Base-by-base conservation (phyloP, 1,140 invertebrate genomes). In the Dolichoris vasculosae region DNA sequence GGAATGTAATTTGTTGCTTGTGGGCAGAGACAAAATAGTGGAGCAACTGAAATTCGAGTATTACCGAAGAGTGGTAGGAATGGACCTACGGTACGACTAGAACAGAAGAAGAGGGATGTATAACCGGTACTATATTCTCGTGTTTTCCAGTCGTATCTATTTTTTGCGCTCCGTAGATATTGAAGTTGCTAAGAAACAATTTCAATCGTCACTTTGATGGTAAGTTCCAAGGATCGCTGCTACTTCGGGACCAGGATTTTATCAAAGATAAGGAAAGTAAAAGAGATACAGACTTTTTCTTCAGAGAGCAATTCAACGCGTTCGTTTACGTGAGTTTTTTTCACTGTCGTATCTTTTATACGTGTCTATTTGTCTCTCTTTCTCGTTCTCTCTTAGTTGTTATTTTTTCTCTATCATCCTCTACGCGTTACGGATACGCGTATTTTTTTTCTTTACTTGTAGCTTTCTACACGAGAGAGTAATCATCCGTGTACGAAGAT, bases 191-290 rank as follows among this genome's bases (percentile, higher is more conserved):
- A 15, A 77, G 71, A 63, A 83, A 77, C 82, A 77, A 77, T 83
- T 83, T 83, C 82, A 83, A 83, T 83, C 73, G 71, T 77, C 43
- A 77, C 73, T 83, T 77, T 83, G 73, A 67, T 35, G 73, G 30
- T 17, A 9, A 2, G 26, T 30, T 20, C 48, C 9, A 13, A n/a
- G n/a, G 1, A 71, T 43, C 80, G 4, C 46, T 38, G 43, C 11
- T 30, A 73, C 73, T 73, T 48, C 80, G 11, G 35, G 35, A 9
- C 67, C 32, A 32, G 6, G 20, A 71, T 71, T 71, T 71, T 71
- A 40, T 71, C 4, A 71, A 9, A 8, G 7, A 71, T 7, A 38
- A 20, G 35, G 26, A 30, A 40, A 71, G 67, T 40, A 9, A 23
- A 2, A 20, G 38, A 23, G 35, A 40, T 3, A 40, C 35, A 40